Conservation (phyloP, 2,113 vertebrate species). For the Rhabdornis inornatus region DNA sequence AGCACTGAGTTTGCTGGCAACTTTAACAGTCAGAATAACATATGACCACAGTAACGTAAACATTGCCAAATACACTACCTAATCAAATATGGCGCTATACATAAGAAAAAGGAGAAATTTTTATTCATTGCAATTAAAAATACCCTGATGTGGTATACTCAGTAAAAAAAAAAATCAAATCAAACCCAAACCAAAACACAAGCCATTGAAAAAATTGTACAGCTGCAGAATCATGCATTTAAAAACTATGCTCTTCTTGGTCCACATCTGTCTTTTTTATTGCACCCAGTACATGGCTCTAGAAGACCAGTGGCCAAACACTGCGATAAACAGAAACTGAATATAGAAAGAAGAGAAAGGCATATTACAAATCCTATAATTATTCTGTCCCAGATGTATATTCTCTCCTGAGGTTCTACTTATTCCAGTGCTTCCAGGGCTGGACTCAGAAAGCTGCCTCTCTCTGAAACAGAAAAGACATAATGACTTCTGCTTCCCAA, state of each 20-base stretch:
- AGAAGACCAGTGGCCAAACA: not conserved
- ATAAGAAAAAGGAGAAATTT: not conserved
- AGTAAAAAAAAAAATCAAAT: not conserved
- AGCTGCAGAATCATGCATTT: not conserved
- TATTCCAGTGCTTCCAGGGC: not conserved
- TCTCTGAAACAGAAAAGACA: not conserved
- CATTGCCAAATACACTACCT: not conserved
- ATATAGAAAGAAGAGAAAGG: not conserved
- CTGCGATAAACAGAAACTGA: rapidly evolving
- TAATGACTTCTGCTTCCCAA: not conserved
- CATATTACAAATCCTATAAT: not conserved
- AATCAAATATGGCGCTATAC: not conserved
- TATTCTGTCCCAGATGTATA: not conserved
- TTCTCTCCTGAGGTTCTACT: not conserved
- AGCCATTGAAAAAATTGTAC: not conserved
- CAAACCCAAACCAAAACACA: not conserved
- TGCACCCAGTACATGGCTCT: not conserved
- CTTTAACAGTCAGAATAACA: not conserved
- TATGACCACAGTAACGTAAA: not conserved
- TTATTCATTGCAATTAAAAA: not conserved
- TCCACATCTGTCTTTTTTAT: not conserved
- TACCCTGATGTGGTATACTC: not conserved
- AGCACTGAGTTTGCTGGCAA: not conserved
- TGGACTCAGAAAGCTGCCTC: not conserved
- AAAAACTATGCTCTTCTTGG: not conserved